Conservation (phyloP, 2,113 vertebrate genomes). For the Pao palembangensis region DNA sequence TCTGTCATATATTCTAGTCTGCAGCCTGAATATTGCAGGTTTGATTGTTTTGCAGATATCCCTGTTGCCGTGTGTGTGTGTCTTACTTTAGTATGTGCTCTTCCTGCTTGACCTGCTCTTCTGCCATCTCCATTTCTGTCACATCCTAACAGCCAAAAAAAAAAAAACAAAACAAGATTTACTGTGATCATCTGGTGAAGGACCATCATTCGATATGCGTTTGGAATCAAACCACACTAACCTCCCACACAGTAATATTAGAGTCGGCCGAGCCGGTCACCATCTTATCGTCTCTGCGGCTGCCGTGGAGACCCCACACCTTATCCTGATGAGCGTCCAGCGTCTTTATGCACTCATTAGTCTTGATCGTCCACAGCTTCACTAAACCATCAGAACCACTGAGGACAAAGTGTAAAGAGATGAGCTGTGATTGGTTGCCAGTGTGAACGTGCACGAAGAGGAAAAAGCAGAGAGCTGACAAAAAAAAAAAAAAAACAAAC, state of each 20-base stretch:
- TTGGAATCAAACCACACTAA: conserved; percentile 39
- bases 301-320: conserved; percentile 91
- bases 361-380: conserved; percentile 98
- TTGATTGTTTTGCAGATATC: too few relatives aligned
- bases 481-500: too few relatives aligned
- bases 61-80: too few relatives aligned
- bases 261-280: conserved; percentile 90
- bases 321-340: conserved; percentile 91
- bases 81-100: conserved; percentile 89
- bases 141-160: conserved; percentile 81
- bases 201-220: neutral
- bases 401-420: conserved; percentile 4
- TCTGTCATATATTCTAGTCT: too few relatives aligned
- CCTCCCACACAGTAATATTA: conserved; percentile 86
- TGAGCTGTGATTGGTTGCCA: neutral
- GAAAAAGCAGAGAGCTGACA: too few relatives aligned
- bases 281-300: conserved; percentile 77
- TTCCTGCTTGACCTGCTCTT: conserved; percentile 87
- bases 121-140: conserved; percentile 84
- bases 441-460: too few relatives aligned
- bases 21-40: too few relatives aligned
- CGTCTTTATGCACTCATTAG: conserved; percentile 90
- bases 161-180: neutral
- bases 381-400: conserved; percentile 92
- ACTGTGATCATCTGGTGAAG: neutral